These are phyloP conservation scores for Pegea sp. DNA, from an alignment of 23 tunicate species.

Conservation along the genomic window DNA sequence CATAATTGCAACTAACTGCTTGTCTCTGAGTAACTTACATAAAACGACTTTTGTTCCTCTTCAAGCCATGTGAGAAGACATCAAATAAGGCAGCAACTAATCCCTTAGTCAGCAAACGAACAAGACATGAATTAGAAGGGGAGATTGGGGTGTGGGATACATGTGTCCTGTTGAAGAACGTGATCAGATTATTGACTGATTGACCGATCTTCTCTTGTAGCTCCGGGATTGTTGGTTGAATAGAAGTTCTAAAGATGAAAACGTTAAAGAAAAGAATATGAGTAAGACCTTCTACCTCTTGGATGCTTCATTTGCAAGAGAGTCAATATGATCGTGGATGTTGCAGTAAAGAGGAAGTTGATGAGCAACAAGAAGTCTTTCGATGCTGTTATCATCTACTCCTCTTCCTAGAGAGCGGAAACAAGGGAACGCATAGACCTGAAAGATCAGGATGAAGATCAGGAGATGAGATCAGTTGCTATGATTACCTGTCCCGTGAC, in stretches of 20 bases:
- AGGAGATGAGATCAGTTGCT: not conserved
- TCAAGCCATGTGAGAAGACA: slow-evolving; percentile 56
- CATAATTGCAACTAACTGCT: too few relatives aligned
- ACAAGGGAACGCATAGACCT: slow-evolving; percentile 47
- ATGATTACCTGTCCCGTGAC: slow-evolving; percentile 54
- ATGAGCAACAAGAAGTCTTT: slow-evolving; percentile 63
- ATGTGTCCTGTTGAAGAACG: slow-evolving; percentile 33
- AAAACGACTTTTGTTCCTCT: slow-evolving; percentile 11
- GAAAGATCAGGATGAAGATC: not conserved
- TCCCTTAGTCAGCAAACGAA: slow-evolving; percentile 18
- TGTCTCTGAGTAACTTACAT: too few relatives aligned
- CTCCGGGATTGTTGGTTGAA: slow-evolving; percentile 8
- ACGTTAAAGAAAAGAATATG: too few relatives aligned
- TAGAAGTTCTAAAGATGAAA: too few relatives aligned
- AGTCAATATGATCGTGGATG: not conserved
- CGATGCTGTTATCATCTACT: slow-evolving; percentile 63
- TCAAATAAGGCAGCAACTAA: slow-evolving; percentile 28
- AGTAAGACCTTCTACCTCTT: not conserved
- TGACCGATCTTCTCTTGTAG: slow-evolving; percentile 55
- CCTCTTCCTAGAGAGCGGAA: slow-evolving; percentile 53
- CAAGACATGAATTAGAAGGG: slow-evolving; percentile 29
- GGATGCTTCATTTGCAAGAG: not conserved
- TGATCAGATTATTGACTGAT: slow-evolving; percentile 52
- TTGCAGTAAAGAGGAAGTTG: slow-evolving; percentile 3
- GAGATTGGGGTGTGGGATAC: slow-evolving; percentile 10